These are phyloP conservation scores for Seira sanloemensis DNA, from an alignment of 2,888 invertebrate genomes.

Conservation along the genomic window DNA sequence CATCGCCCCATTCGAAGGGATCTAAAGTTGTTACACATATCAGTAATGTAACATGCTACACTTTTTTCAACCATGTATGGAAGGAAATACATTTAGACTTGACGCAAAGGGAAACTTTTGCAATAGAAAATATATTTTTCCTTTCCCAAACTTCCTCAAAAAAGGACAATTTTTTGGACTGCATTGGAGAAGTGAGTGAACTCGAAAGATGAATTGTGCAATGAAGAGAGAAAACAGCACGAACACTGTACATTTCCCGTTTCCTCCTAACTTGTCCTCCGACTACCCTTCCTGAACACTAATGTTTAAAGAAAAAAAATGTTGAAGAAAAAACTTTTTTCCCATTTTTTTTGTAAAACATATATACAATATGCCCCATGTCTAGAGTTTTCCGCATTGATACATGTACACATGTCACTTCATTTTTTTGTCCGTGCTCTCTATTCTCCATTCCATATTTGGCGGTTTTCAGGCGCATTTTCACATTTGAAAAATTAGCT, in stretches of 20 bases:
- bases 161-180: neutral
- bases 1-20: too few relatives aligned
- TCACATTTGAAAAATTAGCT: conserved; percentile 72
- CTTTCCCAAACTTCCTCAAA: neutral
- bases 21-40: too few relatives aligned
- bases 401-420: neutral
- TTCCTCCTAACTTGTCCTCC: conserved; percentile 20
- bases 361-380: neutral
- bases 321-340: conserved; percentile 16
- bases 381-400: neutral
- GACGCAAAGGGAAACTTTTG: too few relatives aligned
- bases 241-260: conserved; percentile 49
- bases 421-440: too few relatives aligned
- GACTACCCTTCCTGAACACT: neutral
- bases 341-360: neutral
- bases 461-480: conserved; percentile 37
- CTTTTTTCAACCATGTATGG: too few relatives aligned
- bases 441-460: too few relatives aligned
- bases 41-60: too few relatives aligned
- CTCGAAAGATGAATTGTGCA: conserved; percentile 18
- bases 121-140: too few relatives aligned
- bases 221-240: conserved; percentile 47
- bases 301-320: conserved; percentile 23
- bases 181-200: neutral
- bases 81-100: too few relatives aligned